Conservation (phyloP, 2,113 vertebrate species). For the Motacilla alba region DNA sequence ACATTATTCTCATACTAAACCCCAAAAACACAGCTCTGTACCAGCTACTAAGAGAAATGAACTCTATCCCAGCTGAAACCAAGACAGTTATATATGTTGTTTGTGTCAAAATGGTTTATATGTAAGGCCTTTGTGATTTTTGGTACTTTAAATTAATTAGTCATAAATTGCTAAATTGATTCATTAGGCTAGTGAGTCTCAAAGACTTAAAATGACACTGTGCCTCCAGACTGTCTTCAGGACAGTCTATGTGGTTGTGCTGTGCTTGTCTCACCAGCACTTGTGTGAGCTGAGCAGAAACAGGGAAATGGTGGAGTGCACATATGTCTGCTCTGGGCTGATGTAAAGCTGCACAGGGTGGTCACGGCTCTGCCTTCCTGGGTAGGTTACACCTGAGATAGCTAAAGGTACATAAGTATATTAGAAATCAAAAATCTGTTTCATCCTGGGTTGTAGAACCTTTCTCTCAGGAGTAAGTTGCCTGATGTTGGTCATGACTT, state of each 20-base stretch:
- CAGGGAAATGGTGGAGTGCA: not conserved
- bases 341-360: not conserved
- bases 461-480: not conserved
- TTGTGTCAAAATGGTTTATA: not conserved
- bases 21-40: not conserved
- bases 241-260: not conserved
- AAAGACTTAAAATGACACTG: not conserved
- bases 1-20: not conserved
- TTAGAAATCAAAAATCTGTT: not conserved
- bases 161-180: not conserved
- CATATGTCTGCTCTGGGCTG: not conserved
- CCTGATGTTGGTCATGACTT: not conserved
- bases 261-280: not conserved
- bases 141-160: not conserved
- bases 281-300: not conserved
- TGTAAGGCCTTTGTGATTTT: not conserved
- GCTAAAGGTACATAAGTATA: not conserved
- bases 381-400: not conserved
- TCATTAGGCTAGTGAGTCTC: not conserved
- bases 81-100: not conserved
- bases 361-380: not conserved
- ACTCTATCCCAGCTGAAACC: not conserved
- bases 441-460: not conserved
- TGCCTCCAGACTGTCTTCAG: not conserved
- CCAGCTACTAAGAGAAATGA: not conserved